These are phyloP conservation scores for Mustelus asterias DNA, from an alignment of 2,113 vertebrate species.

Conservation along the genomic window DNA sequence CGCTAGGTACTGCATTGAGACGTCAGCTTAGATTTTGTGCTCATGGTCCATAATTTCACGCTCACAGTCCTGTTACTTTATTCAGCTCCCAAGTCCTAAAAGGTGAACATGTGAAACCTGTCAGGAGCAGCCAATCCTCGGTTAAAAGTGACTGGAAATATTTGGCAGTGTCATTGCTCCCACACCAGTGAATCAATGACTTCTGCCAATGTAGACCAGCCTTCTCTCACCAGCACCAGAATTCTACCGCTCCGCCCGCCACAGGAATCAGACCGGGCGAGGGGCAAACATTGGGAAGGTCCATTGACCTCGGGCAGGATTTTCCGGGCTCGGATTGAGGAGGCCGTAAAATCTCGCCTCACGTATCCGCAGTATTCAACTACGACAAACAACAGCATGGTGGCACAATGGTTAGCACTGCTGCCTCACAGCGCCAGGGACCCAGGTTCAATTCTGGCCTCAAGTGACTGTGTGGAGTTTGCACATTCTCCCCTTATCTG, in stretches of 20 bases:
- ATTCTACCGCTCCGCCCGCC: too few species aligned
- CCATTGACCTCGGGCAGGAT: too few species aligned
- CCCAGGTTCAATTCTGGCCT: too few species aligned
- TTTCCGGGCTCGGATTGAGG: too few species aligned
- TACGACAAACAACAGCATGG: not conserved
- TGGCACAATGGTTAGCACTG: too few species aligned
- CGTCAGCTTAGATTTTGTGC: not conserved
- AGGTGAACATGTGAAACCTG: not conserved
- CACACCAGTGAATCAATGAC: not conserved
- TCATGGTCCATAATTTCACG: not conserved
- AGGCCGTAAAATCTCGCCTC: too few species aligned
- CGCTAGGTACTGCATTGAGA: not conserved
- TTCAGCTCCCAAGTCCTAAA: not conserved
- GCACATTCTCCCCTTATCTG: too few species aligned
- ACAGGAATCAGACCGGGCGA: too few species aligned
- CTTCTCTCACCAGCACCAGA: not conserved
- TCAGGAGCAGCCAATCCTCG: not conserved
- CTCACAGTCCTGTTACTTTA: not conserved
- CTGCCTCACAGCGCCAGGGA: too few species aligned
- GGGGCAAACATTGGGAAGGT: too few species aligned
- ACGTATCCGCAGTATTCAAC: not conserved
- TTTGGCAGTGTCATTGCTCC: not conserved
- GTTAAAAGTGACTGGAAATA: not conserved
- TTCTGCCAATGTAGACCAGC: not conserved
- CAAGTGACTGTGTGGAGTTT: too few species aligned